Evolutionary conservation across 2,797 vertebrate genomes (phyloP).

Genomic region (Halcyon chelicuti): DNA sequence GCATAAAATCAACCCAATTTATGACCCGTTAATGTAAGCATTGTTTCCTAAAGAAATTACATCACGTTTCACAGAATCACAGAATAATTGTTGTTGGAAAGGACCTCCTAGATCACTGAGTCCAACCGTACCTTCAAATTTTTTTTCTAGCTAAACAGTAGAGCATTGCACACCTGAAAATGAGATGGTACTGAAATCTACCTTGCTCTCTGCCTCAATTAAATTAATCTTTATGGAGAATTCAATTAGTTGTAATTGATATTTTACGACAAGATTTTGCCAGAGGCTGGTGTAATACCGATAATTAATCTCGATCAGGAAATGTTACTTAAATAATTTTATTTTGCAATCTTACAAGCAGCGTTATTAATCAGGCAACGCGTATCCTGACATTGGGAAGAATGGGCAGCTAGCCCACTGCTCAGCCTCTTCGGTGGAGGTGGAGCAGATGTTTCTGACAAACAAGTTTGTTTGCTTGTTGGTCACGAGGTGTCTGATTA

Average conservation of each 20-base stretch:
- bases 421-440: neutral
- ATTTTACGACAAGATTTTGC: conserved; percentile 6
- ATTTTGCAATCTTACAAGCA: neutral
- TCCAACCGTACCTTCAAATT: neutral
- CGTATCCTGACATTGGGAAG: neutral
- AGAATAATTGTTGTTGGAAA: too few species aligned
- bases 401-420: neutral
- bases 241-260: conserved; percentile 50
- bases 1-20: neutral
- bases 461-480: neutral
- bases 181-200: neutral
- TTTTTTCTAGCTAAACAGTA: neutral
- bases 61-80: neutral
- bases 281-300: neutral
- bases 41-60: neutral
- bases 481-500: neutral
- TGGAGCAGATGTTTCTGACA: conserved; percentile 29
- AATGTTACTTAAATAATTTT: neutral
- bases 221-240: conserved; percentile 11
- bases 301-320: conserved; percentile 1
- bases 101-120: too few species aligned
- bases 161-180: conserved; percentile 32
- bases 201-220: conserved; percentile 10
- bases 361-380: neutral
- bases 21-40: neutral